These are phyloP conservation scores for Bactericera cockerelli DNA, from an alignment of 1,140 invertebrate genomes.

Conservation along the genomic window DNA sequence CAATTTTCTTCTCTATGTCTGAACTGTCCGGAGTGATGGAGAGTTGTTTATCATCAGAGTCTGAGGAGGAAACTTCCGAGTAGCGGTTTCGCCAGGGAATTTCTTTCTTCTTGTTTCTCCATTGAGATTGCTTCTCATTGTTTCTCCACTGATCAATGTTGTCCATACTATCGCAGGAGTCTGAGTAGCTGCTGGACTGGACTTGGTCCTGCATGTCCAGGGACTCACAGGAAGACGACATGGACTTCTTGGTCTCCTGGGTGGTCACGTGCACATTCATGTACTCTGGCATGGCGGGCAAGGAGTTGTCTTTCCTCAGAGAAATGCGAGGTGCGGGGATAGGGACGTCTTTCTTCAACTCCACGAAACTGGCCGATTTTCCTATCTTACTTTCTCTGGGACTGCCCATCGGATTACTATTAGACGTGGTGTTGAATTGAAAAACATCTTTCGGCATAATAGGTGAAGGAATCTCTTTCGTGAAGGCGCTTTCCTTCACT, in stretches of 20 bases:
- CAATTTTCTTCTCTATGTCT: not conserved
- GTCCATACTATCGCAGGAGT: constrained; percentile 3
- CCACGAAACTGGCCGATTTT: not conserved
- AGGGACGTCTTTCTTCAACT: not conserved
- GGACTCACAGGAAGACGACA: not conserved
- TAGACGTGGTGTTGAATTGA: not conserved
- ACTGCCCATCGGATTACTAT: no score
- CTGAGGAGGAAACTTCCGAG: not conserved
- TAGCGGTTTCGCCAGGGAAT: not conserved
- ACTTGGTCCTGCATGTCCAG: constrained; percentile 13
- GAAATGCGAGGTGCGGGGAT: constrained; percentile 6
- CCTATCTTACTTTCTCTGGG: not conserved
- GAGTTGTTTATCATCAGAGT: constrained; percentile 7
- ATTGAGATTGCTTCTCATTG: not conserved
- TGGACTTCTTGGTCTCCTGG: not conserved
- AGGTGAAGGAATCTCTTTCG: not conserved
- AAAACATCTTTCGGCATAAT: not conserved
- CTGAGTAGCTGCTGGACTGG: constrained; percentile 21
- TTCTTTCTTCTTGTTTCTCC: not conserved
- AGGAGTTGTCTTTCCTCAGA: not conserved
- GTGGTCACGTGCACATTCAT: constrained; percentile 9
- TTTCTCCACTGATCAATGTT: not conserved
- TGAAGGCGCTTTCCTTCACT: not conserved
- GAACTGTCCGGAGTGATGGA: not conserved
- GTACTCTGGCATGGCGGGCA: not conserved